Base-by-base conservation (phyloP, 2,888 invertebrate genomes). In the Eupithecia subumbrata region DNA sequence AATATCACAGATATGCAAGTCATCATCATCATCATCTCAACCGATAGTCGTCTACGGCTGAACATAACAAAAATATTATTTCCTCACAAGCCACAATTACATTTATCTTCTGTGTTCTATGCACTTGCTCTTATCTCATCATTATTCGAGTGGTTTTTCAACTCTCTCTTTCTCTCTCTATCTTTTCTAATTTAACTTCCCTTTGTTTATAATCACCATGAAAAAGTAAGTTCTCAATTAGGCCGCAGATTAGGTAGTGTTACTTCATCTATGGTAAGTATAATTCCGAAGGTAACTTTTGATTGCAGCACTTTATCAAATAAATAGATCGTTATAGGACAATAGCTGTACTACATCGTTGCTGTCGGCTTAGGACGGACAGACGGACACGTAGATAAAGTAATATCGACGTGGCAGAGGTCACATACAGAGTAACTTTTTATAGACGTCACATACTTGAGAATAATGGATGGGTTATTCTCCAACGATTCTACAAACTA, bases 311-410 rank as follows among this genome's bases (percentile, higher is more conserved):
- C 45, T 74, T 43, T 63, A 45, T 56, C 56, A 73, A 75, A 69
- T 78, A 71, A 72, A 78, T 73, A 79, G 70, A 75, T 76, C 64
- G 68, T 73, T 48, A 70, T 71, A 43, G 34, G 52, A 75, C 75
- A 75, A 75, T 75, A 56, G 71, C 5, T 16, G n/a, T 45, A 56
- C n/a, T 70, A 69, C 64, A 67, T 74, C 22, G 66, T 37, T 63
- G 66, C 74, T 83, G 86, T 86, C 88, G 80, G 87, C 87, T 90
- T 88, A 88, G 82, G 64, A 71, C 79, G 77, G 76, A 83, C 80
- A 73, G 81, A 84, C 82, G 77, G 81, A 82, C 77, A 82, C 81
- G 84, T 84, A 84, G 89, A 92, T 91, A 88, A 89, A 82, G 22
- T 22, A 43, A 60, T 60, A 60, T 60, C 22, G 37, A 66, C 16